Evolutionary conservation across 1,140 invertebrate species (phyloP), one percentile per base, ranked within the genome.

Genomic region (Nephila pilipes): DNA sequence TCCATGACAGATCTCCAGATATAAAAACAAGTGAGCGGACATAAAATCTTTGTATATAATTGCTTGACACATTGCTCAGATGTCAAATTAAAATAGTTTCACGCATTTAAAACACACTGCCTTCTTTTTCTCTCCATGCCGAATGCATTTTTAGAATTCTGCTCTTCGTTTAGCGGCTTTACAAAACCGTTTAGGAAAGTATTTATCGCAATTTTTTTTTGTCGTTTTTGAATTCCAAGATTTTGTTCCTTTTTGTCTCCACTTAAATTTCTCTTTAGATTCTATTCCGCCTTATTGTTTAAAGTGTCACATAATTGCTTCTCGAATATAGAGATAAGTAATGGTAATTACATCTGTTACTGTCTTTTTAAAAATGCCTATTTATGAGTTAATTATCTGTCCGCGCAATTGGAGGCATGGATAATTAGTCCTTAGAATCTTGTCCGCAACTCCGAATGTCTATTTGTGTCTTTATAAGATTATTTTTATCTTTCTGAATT

Each of bases 41-140:
- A 85, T n/a, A 87, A 87, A 38, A 36, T 87, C 60, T 90, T 32
- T 20, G 25, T 58, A 36, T 80, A 80, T 90, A 90, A 90, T 90
- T 90, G 88, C 75, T 90, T 6, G 88, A 90, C 79, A 90, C 88
- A 80, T 90, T 87, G 80, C 88, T 90, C 88, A 90, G 80, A 90
- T 58, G 88, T 90, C 88, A 90, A 90, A 90, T 90, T 90, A 90
- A 79, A 90, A 29, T 38, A 87, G 88, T 90, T 69, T 80, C 80
- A 80, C 46, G 12, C 38, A 90, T 25, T 80, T 90, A 69, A 90
- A 90, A 80, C 88, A 29, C 85, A 22, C 57, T 57, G 4, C 32
- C 36, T 29, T 2, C n/a, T 54, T 22, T 22, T 6, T 54, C 25
- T 36, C 55, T 0, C 54, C 25, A 18, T 12, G 12, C 32, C 8